Conservation (phyloP, 2,888 invertebrate species). For the Tricholauxania praeusta region DNA sequence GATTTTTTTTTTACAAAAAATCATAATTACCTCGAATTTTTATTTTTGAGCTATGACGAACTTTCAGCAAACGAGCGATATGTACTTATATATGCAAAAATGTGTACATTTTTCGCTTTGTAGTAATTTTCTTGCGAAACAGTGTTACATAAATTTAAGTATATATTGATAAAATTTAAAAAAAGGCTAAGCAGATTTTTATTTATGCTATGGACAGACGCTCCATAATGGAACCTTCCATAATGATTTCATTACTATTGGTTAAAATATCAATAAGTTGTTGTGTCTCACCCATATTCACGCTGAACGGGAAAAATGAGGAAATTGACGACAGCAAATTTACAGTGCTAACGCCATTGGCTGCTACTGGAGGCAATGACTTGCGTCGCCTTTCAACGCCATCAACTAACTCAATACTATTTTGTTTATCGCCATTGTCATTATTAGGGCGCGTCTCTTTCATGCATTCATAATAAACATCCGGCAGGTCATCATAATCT, state of each 20-base stretch:
- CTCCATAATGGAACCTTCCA: slow-evolving; percentile 66
- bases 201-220: slow-evolving; percentile 63
- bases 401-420: slow-evolving; percentile 60
- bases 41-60: too few relatives aligned
- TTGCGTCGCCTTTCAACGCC: slow-evolving; percentile 59
- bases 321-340: slow-evolving; percentile 61
- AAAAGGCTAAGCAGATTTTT: neutral
- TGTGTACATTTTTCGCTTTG: slow-evolving; percentile 3
- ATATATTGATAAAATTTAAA: slow-evolving; percentile 53
- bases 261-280: slow-evolving; percentile 66
- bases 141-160: slow-evolving; percentile 13
- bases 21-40: too few relatives aligned
- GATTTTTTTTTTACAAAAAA: too few relatives aligned
- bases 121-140: neutral
- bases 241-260: slow-evolving; percentile 61
- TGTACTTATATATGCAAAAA: neutral
- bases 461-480: slow-evolving; percentile 56
- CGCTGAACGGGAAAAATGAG: slow-evolving; percentile 68
- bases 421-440: slow-evolving; percentile 40
- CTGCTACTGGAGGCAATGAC: slow-evolving; percentile 41
- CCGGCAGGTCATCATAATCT: slow-evolving; percentile 64
- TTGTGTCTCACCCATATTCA: slow-evolving; percentile 61
- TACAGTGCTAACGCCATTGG: slow-evolving; percentile 53
- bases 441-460: slow-evolving; percentile 51
- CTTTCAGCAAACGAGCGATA: neutral